phyloP scores from a whole-genome alignment of 2,888 invertebrate genomes.

The Polylopha cassiicola region DNA sequence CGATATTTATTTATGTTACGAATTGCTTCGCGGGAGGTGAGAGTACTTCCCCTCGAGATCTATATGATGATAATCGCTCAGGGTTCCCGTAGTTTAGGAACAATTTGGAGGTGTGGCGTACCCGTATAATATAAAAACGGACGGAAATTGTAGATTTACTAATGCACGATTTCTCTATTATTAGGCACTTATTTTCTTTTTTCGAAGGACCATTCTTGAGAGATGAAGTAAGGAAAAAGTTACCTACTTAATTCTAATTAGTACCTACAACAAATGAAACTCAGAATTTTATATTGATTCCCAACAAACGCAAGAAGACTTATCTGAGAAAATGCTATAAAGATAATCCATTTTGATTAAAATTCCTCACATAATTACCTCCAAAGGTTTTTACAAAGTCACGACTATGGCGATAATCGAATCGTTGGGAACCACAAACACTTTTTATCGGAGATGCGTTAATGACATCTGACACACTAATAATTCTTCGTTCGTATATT shows the following conservation, averaged over 20 bases:
- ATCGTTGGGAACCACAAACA: constrained; percentile 30
- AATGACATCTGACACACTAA: constrained; percentile 30
- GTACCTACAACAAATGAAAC: too few relatives aligned
- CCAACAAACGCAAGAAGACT: too few relatives aligned
- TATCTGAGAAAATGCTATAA: not conserved
- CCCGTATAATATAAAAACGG: constrained; percentile 14
- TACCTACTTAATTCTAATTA: too few relatives aligned
- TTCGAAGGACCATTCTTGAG: too few relatives aligned
- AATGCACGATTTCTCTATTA: constrained; percentile 12
- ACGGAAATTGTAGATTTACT: constrained; percentile 19
- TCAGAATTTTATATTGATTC: too few relatives aligned
- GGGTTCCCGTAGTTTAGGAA: constrained; percentile 31
- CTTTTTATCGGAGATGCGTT: constrained; percentile 33
- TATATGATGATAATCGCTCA: constrained; percentile 34
- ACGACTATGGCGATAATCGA: constrained; percentile 29
- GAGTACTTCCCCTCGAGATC: constrained; percentile 40
- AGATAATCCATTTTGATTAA: not conserved
- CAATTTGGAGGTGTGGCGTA: constrained; percentile 30
- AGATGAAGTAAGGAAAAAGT: too few relatives aligned
- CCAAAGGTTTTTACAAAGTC: constrained; percentile 34
- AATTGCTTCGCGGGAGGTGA: constrained; percentile 32
- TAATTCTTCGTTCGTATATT: too few relatives aligned
- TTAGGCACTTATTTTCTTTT: too few relatives aligned
- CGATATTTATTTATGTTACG: constrained; percentile 30
- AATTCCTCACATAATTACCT: constrained; percentile 30